Percentiles rank a stretch among this genome's conserved stretches.
Conservation (phyloP, 2,113 vertebrate genomes). For the Lampris megalopsis region DNA sequence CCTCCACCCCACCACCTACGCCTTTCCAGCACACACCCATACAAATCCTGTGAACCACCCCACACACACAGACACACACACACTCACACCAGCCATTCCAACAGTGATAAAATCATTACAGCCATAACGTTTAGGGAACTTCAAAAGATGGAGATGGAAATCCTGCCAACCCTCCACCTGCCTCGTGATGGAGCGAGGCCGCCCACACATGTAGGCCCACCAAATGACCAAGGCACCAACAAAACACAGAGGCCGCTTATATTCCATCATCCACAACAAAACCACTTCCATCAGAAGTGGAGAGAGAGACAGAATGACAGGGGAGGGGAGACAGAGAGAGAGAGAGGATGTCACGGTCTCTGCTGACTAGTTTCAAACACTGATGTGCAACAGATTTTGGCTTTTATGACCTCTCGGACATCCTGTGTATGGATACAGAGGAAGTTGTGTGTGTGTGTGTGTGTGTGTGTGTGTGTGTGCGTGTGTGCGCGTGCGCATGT, state of each 20-base stretch:
- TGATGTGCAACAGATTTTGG: background rate
- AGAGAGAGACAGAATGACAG: background rate
- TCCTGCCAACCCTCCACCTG: constrained; percentile 65
- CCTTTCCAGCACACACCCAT: background rate
- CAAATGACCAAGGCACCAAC: constrained; percentile 48
- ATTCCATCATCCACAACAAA: constrained; percentile 27
- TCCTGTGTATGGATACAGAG: background rate
- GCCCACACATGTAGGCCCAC: constrained; percentile 35
- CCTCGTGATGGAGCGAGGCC: constrained; percentile 42
- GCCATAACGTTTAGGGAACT: constrained; percentile 47
- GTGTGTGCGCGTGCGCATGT: constrained; percentile 1
- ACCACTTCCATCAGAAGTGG: background rate
- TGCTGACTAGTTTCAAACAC: background rate
- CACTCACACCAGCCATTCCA: constrained; percentile 24
- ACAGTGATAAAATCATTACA: constrained; percentile 77
- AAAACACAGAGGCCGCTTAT: constrained; percentile 30
- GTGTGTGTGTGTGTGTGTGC: constrained; percentile 5
- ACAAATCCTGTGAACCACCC: too few relatives aligned
- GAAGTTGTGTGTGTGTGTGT: background rate
- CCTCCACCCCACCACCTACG: background rate
- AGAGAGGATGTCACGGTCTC: background rate
- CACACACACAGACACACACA: constrained; percentile 28
- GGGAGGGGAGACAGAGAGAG: constrained; percentile 3
- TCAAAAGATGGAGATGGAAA: constrained; percentile 75
- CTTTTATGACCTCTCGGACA: background rate